Base-by-base conservation (phyloP, 2,888 invertebrate genomes). In the Cryptophagus acutangulus region DNA sequence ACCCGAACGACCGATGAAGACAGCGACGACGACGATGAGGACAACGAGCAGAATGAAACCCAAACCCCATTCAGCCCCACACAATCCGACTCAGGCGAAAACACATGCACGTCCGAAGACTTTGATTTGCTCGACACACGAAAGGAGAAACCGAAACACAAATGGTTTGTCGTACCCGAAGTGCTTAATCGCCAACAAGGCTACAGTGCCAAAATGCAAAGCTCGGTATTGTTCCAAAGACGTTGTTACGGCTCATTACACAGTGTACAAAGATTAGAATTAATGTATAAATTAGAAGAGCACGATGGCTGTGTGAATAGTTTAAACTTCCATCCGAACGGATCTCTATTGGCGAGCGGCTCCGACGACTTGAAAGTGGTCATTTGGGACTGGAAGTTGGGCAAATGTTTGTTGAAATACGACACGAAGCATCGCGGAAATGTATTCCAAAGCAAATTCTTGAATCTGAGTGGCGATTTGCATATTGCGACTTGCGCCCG, bases 241-340 rank as follows among this genome's bases (percentile, higher is more conserved):
- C 75, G 79, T 33, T 86, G 85, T 67, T 88, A 88, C 58, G 85
- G 87, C 2, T 90, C 91, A 1, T 73, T 91, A 15, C 84, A 87
- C 60, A 78, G 81, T 49, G 85, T 91, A 6, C 85, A 90, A 67
- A 79, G 89, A 52, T 74, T 95, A 63, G 81, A 88, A 63, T 75
- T 88, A 33, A 78, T 85, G 67, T 81, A 83, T 56, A 78, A 79
- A 58, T 73, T 95, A 55, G 77, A 82, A 45, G 79, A 81, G 49
- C 95, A 95, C 67, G 75, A 73, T 55, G 93, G 93, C 45, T 94
- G 94, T 73, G 94, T 95, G 2, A 95, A 95, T 72, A 84, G 88
- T 44, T 77, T 95, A 40, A 85, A 90, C 71, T 95, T 95, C 68
- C 93, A 93, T 65, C 79, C 79, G 73, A 78, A 71, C 68, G 83